Conservation (phyloP, 2,113 vertebrate species). For the Bos javanicus region DNA sequence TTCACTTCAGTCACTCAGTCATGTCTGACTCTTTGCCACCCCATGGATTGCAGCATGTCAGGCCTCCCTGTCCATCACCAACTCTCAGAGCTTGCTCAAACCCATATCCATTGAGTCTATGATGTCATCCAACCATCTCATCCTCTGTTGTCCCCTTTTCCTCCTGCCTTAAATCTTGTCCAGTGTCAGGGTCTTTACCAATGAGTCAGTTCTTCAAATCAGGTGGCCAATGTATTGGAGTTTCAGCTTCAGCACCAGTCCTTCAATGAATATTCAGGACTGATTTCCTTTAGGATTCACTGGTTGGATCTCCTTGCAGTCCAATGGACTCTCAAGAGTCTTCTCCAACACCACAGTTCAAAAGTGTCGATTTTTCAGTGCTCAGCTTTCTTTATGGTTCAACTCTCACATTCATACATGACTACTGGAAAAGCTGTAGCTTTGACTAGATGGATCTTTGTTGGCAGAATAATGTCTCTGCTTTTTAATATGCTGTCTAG, state of each 20-base stretch:
- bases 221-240: background rate
- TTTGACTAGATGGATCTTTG: background rate
- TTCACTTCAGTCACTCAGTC: background rate
- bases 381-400: background rate
- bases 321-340: background rate
- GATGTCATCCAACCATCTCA: background rate
- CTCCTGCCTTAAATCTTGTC: background rate
- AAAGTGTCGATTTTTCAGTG: fast-evolving
- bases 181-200: background rate
- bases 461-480: background rate
- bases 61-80: background rate
- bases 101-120: background rate
- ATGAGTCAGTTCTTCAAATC: background rate
- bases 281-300: background rate
- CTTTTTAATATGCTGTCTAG: background rate
- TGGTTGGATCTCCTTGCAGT: background rate
- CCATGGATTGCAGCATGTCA: background rate
- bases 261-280: background rate
- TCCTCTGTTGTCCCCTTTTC: background rate
- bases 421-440: background rate
- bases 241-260: background rate
- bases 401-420: background rate
- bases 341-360: background rate
- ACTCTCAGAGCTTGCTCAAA: background rate
- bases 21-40: background rate